These are phyloP conservation scores for Ctenodactylus gundi DNA, from an alignment of 2,113 vertebrate species.

Conservation along the genomic window DNA sequence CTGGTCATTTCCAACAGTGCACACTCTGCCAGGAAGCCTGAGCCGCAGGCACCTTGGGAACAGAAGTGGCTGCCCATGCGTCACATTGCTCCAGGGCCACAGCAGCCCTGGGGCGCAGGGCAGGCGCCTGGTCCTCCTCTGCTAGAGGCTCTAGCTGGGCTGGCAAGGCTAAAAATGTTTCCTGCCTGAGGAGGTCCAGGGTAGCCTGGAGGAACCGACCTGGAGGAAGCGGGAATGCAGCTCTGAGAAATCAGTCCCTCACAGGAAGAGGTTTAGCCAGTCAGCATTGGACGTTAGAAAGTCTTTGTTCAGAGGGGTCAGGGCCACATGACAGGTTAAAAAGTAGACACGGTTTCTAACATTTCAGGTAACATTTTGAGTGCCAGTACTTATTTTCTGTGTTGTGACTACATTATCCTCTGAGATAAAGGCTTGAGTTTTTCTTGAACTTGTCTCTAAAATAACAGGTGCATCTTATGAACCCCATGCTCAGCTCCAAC, in stretches of 20 bases:
- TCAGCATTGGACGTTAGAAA: constrained; percentile 2
- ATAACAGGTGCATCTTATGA: not conserved
- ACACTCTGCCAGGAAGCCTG: not conserved
- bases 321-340: not conserved
- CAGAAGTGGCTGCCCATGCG: not conserved
- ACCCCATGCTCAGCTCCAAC: not conserved
- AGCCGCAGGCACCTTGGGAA: constrained; percentile 7
- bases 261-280: constrained; percentile 25
- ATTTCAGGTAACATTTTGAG: constrained; percentile 11
- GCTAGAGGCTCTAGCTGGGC: constrained; percentile 39
- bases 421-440: not conserved
- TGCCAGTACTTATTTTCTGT: not conserved
- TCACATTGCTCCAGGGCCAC: not conserved
- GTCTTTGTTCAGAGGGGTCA: not conserved
- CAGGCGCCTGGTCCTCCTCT: no score
- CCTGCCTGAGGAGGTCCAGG: constrained; percentile 53
- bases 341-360: constrained; percentile 29
- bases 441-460: not conserved
- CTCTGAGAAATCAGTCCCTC: constrained; percentile 40
- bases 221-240: constrained; percentile 47
- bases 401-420: not conserved
- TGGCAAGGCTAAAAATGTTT: constrained; percentile 60
- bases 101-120: not conserved
- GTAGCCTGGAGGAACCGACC: constrained; percentile 51
- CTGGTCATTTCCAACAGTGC: not conserved